Base-by-base conservation (phyloP, 2,888 invertebrate species). In the Ophion obscuratus region DNA sequence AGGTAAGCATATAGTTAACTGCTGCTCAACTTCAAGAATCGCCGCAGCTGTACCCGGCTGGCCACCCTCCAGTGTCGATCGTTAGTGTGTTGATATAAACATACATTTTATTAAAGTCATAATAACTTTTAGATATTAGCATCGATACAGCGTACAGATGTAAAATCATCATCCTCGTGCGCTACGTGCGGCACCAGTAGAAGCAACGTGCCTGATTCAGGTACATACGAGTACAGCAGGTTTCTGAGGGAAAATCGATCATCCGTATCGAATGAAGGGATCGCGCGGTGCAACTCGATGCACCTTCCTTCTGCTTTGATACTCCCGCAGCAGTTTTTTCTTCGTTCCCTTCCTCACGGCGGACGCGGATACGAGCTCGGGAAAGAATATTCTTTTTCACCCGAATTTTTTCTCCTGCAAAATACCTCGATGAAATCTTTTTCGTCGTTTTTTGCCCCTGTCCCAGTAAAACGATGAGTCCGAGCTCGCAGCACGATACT, bases 261-360 rank as follows among this genome's bases (percentile, higher is more conserved):
- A 83, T 83, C 74, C 83, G 53, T 83, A 83, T 83, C 83, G 74
- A 79, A 83, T 74, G 67, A 47, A 74, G 83, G 67, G 66, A 81
- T 81, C 81, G 66, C 67, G 44, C 66, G 74, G 27, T 74, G 78
- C 78, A 47, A 31, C 78, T 79, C 61, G 82, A 82, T 64, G 64
- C 59, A 64, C 66, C 78, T 67, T 81, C 74, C 78, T 67, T 81
- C 74, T 36, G 14, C 62, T 11, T 40, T 59, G 73, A 67, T 61
- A 59, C 61, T 62, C 47, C 73, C 59, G 40, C 59, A 14, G 27
- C 68, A 68, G 61, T 78, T 74, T 62, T 53, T 57, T 62, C 47
- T 75, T 68, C 61, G 53, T 20, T 11, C n/a, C 24, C 64, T 57
- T 79, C 78, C 24, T 74, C 53, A 47, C 47, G 44, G 36, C 73